These are phyloP conservation scores for Drosophila lacertosa DNA, from an alignment of 1,140 invertebrate species.

Conservation along the genomic window DNA sequence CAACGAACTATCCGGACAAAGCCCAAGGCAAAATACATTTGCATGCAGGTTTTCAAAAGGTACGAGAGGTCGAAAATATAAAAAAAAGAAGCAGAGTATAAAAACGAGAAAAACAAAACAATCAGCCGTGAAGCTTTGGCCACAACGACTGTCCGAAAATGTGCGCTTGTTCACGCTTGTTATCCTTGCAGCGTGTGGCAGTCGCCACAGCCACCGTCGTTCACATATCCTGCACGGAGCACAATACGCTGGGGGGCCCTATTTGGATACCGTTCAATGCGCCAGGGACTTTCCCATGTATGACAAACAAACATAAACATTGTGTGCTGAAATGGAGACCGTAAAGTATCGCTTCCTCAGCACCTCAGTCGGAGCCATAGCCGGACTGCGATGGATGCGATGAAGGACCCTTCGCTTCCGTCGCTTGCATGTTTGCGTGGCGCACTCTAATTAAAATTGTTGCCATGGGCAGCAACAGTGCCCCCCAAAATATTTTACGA, in stretches of 20 bases:
- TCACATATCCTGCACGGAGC: constrained; percentile 30
- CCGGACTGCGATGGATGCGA: not conserved
- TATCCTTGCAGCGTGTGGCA: constrained; percentile 7
- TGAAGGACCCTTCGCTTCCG: no score
- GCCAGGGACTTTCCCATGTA: constrained; percentile 71
- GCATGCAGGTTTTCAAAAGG: constrained; percentile 60
- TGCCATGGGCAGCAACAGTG: constrained; percentile 50
- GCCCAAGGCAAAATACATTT: constrained; percentile 62
- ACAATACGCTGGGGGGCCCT: constrained; percentile 70
- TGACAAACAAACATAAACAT: constrained; percentile 81
- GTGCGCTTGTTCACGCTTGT: constrained; percentile 51
- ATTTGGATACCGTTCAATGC: constrained; percentile 80
- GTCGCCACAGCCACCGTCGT: constrained; percentile 12
- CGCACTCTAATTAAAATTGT: constrained; percentile 80
- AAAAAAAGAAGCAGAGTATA: constrained; percentile 9
- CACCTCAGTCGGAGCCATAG: constrained; percentile 1
- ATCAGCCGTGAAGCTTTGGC: constrained; percentile 29
- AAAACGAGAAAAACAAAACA: constrained; percentile 40
- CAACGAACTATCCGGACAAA: constrained; percentile 30
- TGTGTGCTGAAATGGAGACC: constrained; percentile 71
- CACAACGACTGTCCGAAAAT: constrained; percentile 45
- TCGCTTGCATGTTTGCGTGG: constrained; percentile 66
- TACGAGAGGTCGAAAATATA: constrained; percentile 24
- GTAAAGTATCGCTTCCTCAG: constrained; percentile 65
- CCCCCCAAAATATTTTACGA: constrained; percentile 63